Percentiles rank a stretch among this genome's conserved stretches.
phyloP scores from a whole-genome alignment of 1,140 invertebrate genomes.

The Ooceraea biroi region DNA sequence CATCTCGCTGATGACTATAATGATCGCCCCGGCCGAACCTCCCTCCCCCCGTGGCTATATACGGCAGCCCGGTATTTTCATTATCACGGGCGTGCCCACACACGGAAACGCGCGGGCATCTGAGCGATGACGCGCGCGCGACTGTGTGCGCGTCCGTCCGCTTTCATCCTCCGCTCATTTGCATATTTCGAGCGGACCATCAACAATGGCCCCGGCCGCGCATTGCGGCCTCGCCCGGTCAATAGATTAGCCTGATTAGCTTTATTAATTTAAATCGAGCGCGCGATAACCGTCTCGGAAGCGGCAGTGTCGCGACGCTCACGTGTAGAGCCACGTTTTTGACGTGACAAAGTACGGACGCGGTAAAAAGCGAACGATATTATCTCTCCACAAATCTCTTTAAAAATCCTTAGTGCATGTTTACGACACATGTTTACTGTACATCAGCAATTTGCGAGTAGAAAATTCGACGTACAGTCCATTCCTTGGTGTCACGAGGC shows the following conservation, averaged over 20 bases:
- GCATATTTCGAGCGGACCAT: constrained; percentile 77
- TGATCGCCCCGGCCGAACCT: constrained; percentile 67
- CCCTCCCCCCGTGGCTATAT: constrained; percentile 59
- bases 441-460: no score
- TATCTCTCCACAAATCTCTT: no score
- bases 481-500: no score
- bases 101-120: constrained; percentile 60
- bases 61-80: constrained; percentile 80
- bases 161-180: constrained; percentile 78
- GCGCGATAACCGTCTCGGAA: constrained; percentile 44
- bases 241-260: constrained; percentile 80
- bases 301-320: neutral
- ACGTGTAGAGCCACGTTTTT: constrained; percentile 2
- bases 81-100: constrained; percentile 73
- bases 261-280: constrained; percentile 80
- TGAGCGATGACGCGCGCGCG: constrained; percentile 75
- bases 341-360: neutral
- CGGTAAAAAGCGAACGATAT: constrained; percentile 19
- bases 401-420: no score
- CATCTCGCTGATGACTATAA: constrained; percentile 79
- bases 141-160: constrained; percentile 36
- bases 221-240: constrained; percentile 38
- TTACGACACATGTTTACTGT: no score
- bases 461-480: no score
- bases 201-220: constrained; percentile 61